Conservation (phyloP, 2,888 invertebrate species). For the Troilus luridus region DNA sequence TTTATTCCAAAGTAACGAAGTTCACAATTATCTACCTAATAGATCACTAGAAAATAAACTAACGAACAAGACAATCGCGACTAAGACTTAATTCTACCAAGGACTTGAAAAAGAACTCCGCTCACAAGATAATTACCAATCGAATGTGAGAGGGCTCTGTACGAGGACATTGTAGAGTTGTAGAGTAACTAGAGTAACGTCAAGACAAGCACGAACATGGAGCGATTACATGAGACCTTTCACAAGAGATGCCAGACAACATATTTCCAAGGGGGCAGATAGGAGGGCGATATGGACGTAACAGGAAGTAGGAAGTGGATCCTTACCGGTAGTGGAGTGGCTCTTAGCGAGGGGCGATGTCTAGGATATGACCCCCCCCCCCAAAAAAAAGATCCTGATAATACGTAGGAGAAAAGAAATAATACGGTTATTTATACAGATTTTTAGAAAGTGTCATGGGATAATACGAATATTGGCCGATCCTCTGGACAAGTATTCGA, state of each 20-base stretch:
- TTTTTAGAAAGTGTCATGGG: not conserved
- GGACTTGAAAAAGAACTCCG: not conserved
- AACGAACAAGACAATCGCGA: not conserved
- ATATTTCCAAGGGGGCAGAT: not conserved
- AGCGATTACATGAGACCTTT: slow-evolving; percentile 5
- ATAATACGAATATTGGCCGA: too few relatives aligned
- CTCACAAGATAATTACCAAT: not conserved
- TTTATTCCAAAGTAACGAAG: too few relatives aligned
- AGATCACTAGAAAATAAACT: not conserved
- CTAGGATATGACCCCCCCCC: not conserved
- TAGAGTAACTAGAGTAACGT: not conserved
- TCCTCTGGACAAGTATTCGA: too few relatives aligned
- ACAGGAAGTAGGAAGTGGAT: slow-evolving; percentile 23
- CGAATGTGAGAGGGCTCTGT: not conserved
- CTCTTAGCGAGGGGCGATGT: not conserved
- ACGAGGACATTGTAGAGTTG: not conserved
- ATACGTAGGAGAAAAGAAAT: not conserved
- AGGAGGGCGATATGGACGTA: slow-evolving; percentile 6
- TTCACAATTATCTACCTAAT: too few relatives aligned
- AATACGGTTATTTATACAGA: not conserved
- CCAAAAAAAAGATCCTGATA: not conserved
- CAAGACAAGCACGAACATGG: not conserved
- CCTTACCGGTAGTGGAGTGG: slow-evolving; percentile 25
- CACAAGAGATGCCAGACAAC: slow-evolving; percentile 11
- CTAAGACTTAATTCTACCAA: slow-evolving; percentile 5